Conservation (phyloP, 2,888 invertebrate genomes). For the Hypolimnas misippus region DNA sequence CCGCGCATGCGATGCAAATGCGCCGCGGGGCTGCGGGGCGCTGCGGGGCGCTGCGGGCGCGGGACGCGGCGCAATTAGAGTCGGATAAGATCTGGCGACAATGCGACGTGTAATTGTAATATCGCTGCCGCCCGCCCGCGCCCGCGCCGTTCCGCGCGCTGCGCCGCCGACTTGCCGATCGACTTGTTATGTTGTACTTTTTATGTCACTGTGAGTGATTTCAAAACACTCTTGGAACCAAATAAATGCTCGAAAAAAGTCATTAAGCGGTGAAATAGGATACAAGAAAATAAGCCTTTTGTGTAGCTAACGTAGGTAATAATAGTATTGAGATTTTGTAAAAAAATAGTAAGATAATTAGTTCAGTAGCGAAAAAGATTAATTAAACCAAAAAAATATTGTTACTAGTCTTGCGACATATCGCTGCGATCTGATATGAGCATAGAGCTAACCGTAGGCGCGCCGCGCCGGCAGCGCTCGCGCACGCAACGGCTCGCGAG, state of each 20-base stretch:
- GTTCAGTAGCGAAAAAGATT: too few relatives aligned
- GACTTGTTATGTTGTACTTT: constrained; percentile 2
- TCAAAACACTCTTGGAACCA: neutral
- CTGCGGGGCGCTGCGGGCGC: constrained; percentile 15
- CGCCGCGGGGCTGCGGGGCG: constrained; percentile 24
- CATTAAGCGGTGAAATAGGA: neutral
- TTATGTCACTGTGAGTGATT: neutral
- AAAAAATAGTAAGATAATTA: too few relatives aligned
- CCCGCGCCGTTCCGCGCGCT: constrained; percentile 39
- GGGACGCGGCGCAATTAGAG: constrained; percentile 29
- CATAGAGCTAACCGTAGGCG: neutral
- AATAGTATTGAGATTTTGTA: neutral
- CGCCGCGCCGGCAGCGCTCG: neutral
- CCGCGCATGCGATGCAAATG: constrained; percentile 35
- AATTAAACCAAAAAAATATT: neutral
- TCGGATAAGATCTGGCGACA: constrained; percentile 44
- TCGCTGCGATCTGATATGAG: neutral
- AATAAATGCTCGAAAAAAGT: constrained; percentile 2
- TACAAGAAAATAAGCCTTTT: neutral
- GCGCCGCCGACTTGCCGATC: constrained; percentile 14
- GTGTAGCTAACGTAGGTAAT: neutral
- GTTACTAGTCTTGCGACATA: neutral
- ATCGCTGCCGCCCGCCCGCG: constrained; percentile 45
- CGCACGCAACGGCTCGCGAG: neutral
- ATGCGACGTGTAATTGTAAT: constrained; percentile 44